Base-by-base conservation (phyloP, 2,888 invertebrate species). In the Clepsis dumicolana region DNA sequence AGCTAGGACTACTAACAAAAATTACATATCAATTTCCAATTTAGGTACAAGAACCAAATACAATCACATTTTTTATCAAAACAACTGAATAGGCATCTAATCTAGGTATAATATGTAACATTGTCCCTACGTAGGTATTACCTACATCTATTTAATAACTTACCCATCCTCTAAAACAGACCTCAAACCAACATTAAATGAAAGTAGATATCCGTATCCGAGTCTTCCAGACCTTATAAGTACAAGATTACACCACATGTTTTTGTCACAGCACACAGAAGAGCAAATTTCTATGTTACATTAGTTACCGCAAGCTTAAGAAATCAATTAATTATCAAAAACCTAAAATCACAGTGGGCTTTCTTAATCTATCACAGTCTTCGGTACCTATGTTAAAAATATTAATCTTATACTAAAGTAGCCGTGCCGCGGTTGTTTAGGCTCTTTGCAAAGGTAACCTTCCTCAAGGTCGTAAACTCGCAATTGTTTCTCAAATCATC, bases 301-400 rank as follows among this genome's bases (percentile, higher is more conserved):
- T 3, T 57, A 2, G 57, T 52, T 44, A 18, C 41, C 16, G 44
- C 52, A 4, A 63, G 32, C n/a, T 56, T 50, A 56, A 44, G n/a
- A 44, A 44, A 53, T 21, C 16, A 29, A n/a, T 27, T 59, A 52
- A 25, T 24, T 59, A 57, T 29, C 67, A 24, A 68, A 59, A 57
- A 18, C 32, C 53, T 64, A 64, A 53, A 50, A 68, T 68, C 68
- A 68, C 68, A 68, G 68, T 38, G 57, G 59, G 64, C 57, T 64
- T 68, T 53, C 57, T 53, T 67, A 67, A 21, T 59, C 64, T 68
- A 68, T 63, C 64, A 68, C 68, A 68, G 68, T 68, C 68, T 68
- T 68, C 44, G 44, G 52, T 53, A 38, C 57, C 50, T 41, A 59
- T 14, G 18, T 56, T 62, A 29, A 63, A 48, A 62, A 25, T 54